Evolutionary conservation across 2,113 vertebrate genomes (phyloP).

Genomic region (Nematolebias whitei): DNA sequence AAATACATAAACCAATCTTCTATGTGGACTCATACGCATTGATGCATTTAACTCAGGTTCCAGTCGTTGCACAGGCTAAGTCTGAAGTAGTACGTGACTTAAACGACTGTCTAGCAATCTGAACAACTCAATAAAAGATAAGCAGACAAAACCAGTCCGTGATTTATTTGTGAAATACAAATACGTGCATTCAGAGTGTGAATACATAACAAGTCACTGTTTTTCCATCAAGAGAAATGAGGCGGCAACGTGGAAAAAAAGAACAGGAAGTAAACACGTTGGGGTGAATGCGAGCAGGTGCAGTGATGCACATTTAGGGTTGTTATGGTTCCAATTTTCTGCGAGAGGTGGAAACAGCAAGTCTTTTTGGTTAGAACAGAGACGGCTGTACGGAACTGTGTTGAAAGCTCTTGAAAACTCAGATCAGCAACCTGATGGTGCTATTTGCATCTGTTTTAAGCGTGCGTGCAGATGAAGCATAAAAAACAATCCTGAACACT

Average conservation of each 20-base stretch:
- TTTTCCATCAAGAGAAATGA: constrained; percentile 6
- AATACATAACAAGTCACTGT: constrained; percentile 16
- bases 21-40: background rate
- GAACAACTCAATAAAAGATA: background rate
- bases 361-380: constrained; percentile 43
- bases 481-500: constrained; percentile 48
- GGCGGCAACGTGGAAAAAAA: constrained; percentile 9
- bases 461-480: constrained; percentile 25
- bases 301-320: constrained; percentile 18
- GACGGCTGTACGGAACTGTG: constrained; percentile 36
- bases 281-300: constrained; percentile 23
- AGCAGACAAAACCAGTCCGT: background rate
- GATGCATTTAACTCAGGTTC: background rate
- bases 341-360: constrained; percentile 35
- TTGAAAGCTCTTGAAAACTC: constrained; percentile 58
- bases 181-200: background rate
- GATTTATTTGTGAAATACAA: constrained; percentile 11
- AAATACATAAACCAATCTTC: background rate
- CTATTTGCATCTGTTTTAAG: constrained; percentile 45
- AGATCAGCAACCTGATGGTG: constrained; percentile 48
- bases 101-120: background rate
- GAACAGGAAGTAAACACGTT: constrained; percentile 10
- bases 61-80: too few species aligned
- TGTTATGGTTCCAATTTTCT: constrained; percentile 34
- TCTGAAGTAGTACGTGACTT: background rate